phyloP scores from a whole-genome alignment of 2,888 invertebrate species.

The Abscondita cerata region DNA sequence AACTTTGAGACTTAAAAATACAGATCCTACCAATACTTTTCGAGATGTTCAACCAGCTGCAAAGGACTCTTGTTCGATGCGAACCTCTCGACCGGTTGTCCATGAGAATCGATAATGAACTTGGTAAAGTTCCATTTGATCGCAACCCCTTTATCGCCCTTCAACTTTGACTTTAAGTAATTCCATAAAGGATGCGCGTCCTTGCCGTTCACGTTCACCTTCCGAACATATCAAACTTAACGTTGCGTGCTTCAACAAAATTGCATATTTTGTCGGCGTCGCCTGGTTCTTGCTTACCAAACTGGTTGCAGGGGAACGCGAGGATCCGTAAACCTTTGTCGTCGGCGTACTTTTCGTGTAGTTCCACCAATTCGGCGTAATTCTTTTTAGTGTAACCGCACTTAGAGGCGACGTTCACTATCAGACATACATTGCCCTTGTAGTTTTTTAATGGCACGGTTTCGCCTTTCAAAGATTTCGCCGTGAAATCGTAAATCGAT shows the following conservation, averaged over 20 bases:
- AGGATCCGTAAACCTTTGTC: slow-evolving; percentile 77
- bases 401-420: slow-evolving; percentile 89
- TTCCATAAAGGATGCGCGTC: slow-evolving; percentile 71
- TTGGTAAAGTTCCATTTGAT: slow-evolving; percentile 93
- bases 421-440: slow-evolving; percentile 80
- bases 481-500: slow-evolving; percentile 83
- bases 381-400: slow-evolving; percentile 84
- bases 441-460: slow-evolving; percentile 80
- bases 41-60: slow-evolving; percentile 43
- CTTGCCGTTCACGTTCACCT: slow-evolving; percentile 73
- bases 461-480: slow-evolving; percentile 81
- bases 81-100: slow-evolving; percentile 70
- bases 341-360: slow-evolving; percentile 77
- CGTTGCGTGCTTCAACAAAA: slow-evolving; percentile 68
- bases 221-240: slow-evolving; percentile 75
- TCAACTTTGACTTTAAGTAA: slow-evolving; percentile 65
- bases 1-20: no score
- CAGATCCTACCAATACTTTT: slow-evolving; percentile 49
- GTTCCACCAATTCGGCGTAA: slow-evolving; percentile 78
- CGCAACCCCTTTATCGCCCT: slow-evolving; percentile 64
- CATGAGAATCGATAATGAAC: slow-evolving; percentile 78
- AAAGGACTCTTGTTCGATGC: slow-evolving; percentile 59
- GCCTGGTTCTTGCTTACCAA: slow-evolving; percentile 75
- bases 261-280: slow-evolving; percentile 68
- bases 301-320: slow-evolving; percentile 89